Conservation (phyloP, 2,888 invertebrate species). For the Drosophila nr. fundita region DNA sequence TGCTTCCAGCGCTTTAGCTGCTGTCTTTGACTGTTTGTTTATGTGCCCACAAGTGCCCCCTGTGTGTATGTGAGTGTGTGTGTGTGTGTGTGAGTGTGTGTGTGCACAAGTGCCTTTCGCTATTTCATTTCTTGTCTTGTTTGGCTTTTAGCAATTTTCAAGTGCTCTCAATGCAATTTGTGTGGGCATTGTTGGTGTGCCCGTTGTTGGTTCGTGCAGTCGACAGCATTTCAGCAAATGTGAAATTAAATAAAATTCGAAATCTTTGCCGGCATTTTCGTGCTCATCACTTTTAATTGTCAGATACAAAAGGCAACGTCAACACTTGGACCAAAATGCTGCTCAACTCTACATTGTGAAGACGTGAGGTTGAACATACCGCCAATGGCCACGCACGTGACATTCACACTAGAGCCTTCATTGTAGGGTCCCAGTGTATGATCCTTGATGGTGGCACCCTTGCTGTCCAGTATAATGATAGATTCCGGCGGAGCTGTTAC, state of each 20-base stretch:
- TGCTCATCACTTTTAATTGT: conserved; percentile 78
- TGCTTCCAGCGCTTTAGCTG: conserved; percentile 67
- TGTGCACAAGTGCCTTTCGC: conserved; percentile 79
- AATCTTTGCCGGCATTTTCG: conserved; percentile 70
- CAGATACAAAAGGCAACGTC: conserved; percentile 73
- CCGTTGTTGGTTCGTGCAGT: conserved; percentile 61
- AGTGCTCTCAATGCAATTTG: conserved; percentile 82
- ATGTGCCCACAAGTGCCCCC: conserved; percentile 68
- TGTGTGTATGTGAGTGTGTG: conserved; percentile 5
- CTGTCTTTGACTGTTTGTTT: conserved; percentile 75
- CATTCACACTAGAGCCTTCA: conserved; percentile 92
- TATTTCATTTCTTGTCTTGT: conserved; percentile 82
- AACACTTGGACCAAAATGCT: conserved; percentile 65
- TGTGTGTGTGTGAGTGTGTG: conserved; percentile 35
- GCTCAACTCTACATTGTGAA: conserved; percentile 6
- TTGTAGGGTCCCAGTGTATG: conserved; percentile 93
- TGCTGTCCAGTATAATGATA: conserved; percentile 91
- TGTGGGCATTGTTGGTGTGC: conserved; percentile 64
- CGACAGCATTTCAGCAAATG: conserved; percentile 70
- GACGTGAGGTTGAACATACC: conserved; percentile 87
- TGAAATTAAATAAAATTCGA: conserved; percentile 79
- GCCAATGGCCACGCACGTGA: conserved; percentile 93
- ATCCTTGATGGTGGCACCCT: conserved; percentile 90
- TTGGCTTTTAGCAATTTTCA: conserved; percentile 82
- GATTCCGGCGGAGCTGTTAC: conserved; percentile 92